Percentiles rank a stretch among this genome's conserved stretches.
These are phyloP conservation scores for Neodiprion lecontei DNA, from an alignment of 1,140 invertebrate species.

Conservation along the genomic window DNA sequence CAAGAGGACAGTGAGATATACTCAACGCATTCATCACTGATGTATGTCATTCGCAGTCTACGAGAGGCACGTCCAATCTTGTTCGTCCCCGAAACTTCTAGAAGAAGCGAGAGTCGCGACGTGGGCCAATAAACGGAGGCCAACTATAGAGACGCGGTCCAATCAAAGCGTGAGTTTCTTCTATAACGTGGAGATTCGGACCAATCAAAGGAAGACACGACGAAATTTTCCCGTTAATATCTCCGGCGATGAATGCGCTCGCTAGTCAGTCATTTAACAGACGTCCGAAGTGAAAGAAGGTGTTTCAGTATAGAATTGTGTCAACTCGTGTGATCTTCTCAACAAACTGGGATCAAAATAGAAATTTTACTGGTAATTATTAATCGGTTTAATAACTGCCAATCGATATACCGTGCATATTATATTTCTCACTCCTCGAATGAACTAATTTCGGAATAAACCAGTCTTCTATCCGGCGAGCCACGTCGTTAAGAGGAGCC, in stretches of 20 bases:
- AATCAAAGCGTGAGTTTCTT: constrained; percentile 46
- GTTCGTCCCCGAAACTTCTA: constrained; percentile 40
- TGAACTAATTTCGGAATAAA: too few relatives aligned
- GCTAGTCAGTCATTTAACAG: constrained; percentile 51
- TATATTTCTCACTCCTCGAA: neutral
- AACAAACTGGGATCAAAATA: neutral
- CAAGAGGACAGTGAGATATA: neutral
- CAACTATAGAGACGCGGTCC: constrained; percentile 54
- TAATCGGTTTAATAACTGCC: neutral
- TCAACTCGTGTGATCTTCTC: constrained; percentile 3
- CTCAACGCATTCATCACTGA: neutral
- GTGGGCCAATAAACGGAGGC: constrained; percentile 64
- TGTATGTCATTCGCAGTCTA: neutral
- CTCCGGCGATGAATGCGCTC: constrained; percentile 41
- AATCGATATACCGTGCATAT: constrained; percentile 21
- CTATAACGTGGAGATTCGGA: constrained; percentile 35
- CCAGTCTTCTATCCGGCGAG: neutral
- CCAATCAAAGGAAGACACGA: constrained; percentile 64
- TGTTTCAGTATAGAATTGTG: constrained; percentile 16
- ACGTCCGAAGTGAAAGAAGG: constrained; percentile 19
- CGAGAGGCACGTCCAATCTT: constrained; percentile 27
- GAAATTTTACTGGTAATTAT: neutral
- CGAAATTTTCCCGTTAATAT: constrained; percentile 61
- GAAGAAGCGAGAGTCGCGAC: constrained; percentile 42
- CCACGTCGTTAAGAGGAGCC: neutral